Evolutionary conservation across 2,888 invertebrate species (phyloP).

Genomic region (Diabrotica balteata): DNA sequence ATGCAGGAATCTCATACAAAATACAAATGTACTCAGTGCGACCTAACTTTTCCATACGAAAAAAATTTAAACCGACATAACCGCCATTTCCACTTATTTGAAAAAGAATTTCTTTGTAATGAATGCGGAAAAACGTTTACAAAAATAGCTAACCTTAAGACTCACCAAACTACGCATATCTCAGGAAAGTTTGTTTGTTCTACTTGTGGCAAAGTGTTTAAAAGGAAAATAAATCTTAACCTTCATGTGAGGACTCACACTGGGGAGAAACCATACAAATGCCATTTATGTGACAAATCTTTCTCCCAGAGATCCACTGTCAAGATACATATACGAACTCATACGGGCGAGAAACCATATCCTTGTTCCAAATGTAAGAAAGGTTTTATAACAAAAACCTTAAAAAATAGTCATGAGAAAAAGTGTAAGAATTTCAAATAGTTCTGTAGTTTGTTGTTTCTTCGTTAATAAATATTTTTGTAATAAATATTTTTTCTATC

Average conservation of each 20-base stretch:
- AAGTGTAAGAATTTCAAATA: conserved; percentile 1
- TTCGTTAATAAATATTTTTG: too few species aligned
- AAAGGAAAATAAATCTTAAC: neutral
- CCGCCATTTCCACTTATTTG: neutral
- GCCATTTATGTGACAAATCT: conserved; percentile 9
- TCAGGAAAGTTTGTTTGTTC: neutral
- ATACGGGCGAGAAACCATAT: conserved; percentile 41
- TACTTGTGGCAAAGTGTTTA: neutral
- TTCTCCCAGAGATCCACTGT: neutral
- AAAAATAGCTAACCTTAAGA: too few species aligned
- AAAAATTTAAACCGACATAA: neutral
- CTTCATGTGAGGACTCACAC: conserved; percentile 2
- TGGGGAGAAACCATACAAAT: conserved; percentile 10
- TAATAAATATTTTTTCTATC: too few species aligned
- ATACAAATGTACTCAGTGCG: neutral
- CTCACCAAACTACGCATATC: neutral
- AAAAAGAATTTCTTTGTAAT: neutral
- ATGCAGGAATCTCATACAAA: neutral
- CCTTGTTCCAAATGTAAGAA: conserved; percentile 58
- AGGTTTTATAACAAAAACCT: conserved; percentile 43
- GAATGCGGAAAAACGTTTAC: neutral
- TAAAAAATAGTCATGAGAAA: neutral
- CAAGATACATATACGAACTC: neutral
- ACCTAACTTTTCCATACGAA: neutral
- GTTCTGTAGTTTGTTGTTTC: too few species aligned